phyloP scores from a whole-genome alignment of 2,888 invertebrate genomes.

The Eupithecia centaureata region DNA sequence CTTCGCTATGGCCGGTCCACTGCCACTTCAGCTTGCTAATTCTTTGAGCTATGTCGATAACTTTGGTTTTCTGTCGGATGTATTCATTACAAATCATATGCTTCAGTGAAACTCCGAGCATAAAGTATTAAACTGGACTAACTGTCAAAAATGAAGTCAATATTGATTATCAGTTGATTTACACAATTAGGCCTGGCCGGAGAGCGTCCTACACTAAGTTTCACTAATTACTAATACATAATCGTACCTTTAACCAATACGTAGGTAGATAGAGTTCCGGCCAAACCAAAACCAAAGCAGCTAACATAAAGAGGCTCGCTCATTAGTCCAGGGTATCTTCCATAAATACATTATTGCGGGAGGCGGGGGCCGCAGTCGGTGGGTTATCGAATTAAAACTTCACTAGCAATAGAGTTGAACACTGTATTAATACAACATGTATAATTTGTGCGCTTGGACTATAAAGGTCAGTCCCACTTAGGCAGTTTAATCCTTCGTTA shows the following conservation, averaged over 20 bases:
- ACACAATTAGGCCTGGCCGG: no score
- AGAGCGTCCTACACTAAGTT: no score
- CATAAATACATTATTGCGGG: conserved; percentile 82
- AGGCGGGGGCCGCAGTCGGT: conserved; percentile 43
- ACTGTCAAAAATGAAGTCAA: no score
- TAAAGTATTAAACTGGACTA: no score
- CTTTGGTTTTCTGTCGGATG: no score
- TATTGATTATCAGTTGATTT: no score
- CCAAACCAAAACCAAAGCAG: conserved; percentile 47
- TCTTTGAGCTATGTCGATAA: no score
- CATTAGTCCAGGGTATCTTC: conserved; percentile 82
- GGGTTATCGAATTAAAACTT: conserved; percentile 50
- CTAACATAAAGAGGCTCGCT: conserved; percentile 76
- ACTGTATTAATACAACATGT: conserved; percentile 83
- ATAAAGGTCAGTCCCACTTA: conserved; percentile 64
- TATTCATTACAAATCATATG: no score
- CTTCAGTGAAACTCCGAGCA: no score
- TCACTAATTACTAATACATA: not conserved
- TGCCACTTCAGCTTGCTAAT: no score
- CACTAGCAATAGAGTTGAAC: conserved; percentile 83
- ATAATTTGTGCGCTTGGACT: conserved; percentile 81
- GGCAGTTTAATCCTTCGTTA: conserved; percentile 19
- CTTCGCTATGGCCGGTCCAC: no score
- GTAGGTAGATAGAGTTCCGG: conserved; percentile 32
- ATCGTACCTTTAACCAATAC: not conserved